Evolutionary conservation across 30 jellyfish, hydroid and myxozoan genomes (phyloP).

Genomic region (Chironex yamaguchii): DNA sequence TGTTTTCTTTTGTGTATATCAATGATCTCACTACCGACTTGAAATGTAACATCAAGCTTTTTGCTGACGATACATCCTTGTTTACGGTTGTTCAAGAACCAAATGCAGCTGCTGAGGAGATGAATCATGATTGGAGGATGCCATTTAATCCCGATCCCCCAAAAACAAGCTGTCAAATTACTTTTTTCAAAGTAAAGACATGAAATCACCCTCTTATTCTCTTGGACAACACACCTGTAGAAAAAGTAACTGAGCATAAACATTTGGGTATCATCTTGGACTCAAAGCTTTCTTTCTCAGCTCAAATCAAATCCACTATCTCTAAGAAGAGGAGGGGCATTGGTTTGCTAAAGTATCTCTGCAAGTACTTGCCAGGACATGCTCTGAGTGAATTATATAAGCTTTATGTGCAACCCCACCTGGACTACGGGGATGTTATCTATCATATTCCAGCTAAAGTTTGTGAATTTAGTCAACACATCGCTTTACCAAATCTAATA

Average conservation of each 20-base stretch:
- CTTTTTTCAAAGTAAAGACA: conserved; percentile 25
- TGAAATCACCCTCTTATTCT: conserved; percentile 29
- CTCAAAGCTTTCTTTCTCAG: conserved; percentile 47
- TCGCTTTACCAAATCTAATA: not conserved
- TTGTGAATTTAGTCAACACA: not conserved
- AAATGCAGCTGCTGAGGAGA: conserved; percentile 30
- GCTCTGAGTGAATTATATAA: conserved; percentile 18
- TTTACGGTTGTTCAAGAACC: conserved; percentile 19
- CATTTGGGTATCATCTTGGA: conserved; percentile 52
- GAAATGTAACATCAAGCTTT: too few species aligned
- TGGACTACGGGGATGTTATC: conserved; percentile 32
- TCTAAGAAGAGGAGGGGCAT: conserved; percentile 24
- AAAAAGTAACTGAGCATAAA: not conserved
- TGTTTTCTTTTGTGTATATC: too few species aligned
- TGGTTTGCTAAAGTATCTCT: conserved; percentile 56
- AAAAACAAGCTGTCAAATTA: conserved; percentile 34
- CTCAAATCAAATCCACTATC: conserved; percentile 39
- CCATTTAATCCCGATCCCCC: not conserved
- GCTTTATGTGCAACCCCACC: conserved; percentile 9
- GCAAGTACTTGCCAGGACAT: conserved; percentile 41
- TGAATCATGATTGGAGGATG: conserved; percentile 28
- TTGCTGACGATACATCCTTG: too few species aligned
- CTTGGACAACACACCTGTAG: conserved; percentile 41
- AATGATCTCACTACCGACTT: too few species aligned
- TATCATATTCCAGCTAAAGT: not conserved